A percentile compares a stretch with the other conserved stretches of the same genome.
Evolutionary conservation across 2,113 vertebrate species (phyloP).

Genomic region (Sylvietta virens): DNA sequence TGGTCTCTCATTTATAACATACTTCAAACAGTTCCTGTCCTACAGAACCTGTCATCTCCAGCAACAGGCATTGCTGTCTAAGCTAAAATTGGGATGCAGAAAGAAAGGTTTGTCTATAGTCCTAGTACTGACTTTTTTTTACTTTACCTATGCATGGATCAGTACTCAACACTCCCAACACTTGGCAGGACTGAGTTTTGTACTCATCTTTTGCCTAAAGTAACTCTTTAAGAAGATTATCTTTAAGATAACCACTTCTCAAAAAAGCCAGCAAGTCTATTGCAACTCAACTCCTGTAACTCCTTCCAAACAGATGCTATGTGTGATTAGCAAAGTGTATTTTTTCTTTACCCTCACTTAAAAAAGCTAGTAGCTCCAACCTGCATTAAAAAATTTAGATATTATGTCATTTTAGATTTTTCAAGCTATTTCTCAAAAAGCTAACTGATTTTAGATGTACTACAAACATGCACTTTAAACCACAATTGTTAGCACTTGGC

Average conservation of each 20-base stretch:
- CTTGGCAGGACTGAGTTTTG: not conserved
- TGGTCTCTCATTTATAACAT: no score
- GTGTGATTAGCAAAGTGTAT: not conserved
- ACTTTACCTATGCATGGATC: not conserved
- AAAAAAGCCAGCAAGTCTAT: not conserved
- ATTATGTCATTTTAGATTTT: not conserved
- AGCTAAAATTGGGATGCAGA: not conserved
- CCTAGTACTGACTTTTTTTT: not conserved
- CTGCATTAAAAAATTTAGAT: not conserved
- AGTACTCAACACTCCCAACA: not conserved
- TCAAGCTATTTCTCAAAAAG: not conserved
- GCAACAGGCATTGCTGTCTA: not conserved
- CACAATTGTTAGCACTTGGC: not conserved
- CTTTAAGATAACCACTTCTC: not conserved
- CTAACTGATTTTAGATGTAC: not conserved
- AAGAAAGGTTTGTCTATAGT: not conserved
- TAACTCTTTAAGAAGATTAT: not conserved
- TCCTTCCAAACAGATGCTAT: not conserved
- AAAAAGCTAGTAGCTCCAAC: not conserved
- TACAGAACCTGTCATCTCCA: not conserved
- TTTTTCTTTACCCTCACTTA: not conserved
- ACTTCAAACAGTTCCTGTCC: not conserved
- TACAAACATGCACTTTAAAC: conserved; percentile 3
- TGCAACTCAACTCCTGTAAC: not conserved
- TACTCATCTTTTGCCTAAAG: not conserved